Base-by-base conservation (phyloP, 2,888 invertebrate genomes). In the Andrena chrysosceles region DNA sequence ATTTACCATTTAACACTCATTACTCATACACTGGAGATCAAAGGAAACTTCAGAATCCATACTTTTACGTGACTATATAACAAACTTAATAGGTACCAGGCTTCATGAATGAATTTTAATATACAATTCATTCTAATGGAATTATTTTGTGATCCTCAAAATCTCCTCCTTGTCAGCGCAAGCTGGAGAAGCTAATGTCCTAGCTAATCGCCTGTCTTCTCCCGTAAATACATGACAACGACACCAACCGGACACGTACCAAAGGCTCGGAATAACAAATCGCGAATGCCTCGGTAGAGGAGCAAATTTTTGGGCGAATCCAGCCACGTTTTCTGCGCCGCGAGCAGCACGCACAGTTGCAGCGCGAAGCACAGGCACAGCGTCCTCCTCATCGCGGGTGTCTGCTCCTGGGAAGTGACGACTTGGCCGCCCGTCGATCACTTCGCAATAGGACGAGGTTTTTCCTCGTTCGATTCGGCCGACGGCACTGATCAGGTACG, bases 281-380 rank as follows among this genome's bases (percentile, higher is more conserved):
- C 62, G 42, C 90, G 90, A 6, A 90, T 0, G 6, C 59, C 56
- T 1, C 91, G 86, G 35, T 83, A 77, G 0, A 90, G 10, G 2
- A 56, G 29, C 5, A 92, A 66, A 63, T 86, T 90, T 3, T 52
- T 16, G 2, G 85, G 80, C 0, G 84, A 78, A 60, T 93, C 93
- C 3, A 92, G 69, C 5, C 33, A 59, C 8, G 90, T 90, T 20
- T 64, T 90, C 49, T 91, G 89, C 0, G 80, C 73, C 4, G n/a
- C 42, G 1, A 49, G 10, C 6, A 72, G 7, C 77, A 20, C 33
- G 54, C 48, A 84, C 20, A 69, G 10, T 8, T 56, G 31, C n/a
- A 75, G n/a, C 10, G 84, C 4, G 5, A 79, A 6, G 3, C 62
- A 77, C 31, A 79, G 13, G 23, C 29, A 23, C 3, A 74, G 26